Evolutionary conservation across 1,140 invertebrate species (phyloP).

Genomic region (Drosophila aff.): DNA sequence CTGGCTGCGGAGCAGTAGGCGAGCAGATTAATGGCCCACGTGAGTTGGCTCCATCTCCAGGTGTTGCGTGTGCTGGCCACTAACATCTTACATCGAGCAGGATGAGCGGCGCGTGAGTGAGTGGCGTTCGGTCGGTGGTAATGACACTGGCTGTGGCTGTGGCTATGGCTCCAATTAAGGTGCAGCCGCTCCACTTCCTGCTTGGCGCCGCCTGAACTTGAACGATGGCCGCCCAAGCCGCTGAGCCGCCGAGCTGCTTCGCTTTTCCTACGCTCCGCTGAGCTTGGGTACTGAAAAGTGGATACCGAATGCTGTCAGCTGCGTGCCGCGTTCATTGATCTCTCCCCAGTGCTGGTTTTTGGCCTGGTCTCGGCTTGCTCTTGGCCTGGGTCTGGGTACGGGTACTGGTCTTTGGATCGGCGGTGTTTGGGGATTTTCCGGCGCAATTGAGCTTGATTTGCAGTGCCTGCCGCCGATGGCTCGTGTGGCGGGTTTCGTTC

Average conservation of each 20-base stretch:
- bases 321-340: conserved; percentile 81
- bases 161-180: conserved; percentile 76
- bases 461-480: conserved; percentile 81
- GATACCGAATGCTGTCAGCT: conserved; percentile 59
- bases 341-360: conserved; percentile 62
- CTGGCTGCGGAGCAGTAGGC: conserved; percentile 51
- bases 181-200: conserved; percentile 77
- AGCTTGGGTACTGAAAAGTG: conserved; percentile 51
- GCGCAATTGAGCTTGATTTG: conserved; percentile 67
- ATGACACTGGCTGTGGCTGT: conserved; percentile 63
- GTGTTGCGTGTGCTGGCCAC: conserved; percentile 58
- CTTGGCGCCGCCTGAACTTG: conserved; percentile 67
- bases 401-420: conserved; percentile 28
- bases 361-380: conserved; percentile 21
- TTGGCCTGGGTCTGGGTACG: conserved; percentile 6
- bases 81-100: conserved; percentile 85
- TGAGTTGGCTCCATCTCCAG: conserved; percentile 69
- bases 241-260: conserved; percentile 49
- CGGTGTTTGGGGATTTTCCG: conserved; percentile 69
- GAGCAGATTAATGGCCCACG: conserved; percentile 48
- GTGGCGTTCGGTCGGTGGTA: conserved; percentile 50
- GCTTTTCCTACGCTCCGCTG: conserved; percentile 69
- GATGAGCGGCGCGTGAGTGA: conserved; percentile 49
- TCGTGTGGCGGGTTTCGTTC: conserved; percentile 74
- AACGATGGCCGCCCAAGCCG: conserved; percentile 63